Evolutionary conservation across 2,113 vertebrate species (phyloP).

Genomic region (Balaeniceps rex): DNA sequence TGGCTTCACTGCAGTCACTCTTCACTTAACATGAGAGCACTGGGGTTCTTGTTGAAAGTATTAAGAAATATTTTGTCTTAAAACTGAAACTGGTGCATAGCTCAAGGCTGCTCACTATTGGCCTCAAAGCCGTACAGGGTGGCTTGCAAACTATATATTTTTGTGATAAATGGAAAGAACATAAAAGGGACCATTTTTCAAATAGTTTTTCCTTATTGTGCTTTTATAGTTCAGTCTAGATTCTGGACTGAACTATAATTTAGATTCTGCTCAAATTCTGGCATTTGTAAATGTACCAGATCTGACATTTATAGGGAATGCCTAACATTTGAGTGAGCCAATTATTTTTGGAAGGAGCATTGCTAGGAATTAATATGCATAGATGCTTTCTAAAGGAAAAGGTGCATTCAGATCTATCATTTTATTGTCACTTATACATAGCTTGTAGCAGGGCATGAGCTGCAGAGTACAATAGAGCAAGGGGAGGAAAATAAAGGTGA

Average conservation of each 20-base stretch:
- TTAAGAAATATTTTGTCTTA: neutral
- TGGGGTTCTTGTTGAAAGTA: neutral
- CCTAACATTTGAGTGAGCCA: neutral
- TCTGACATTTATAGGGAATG: neutral
- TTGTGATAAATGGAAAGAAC: neutral
- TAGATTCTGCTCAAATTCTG: neutral
- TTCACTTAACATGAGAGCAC: neutral
- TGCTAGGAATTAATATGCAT: neutral
- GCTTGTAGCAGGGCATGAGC: neutral
- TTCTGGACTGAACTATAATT: neutral
- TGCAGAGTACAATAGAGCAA: neutral
- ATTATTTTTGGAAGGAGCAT: neutral
- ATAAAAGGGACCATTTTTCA: neutral
- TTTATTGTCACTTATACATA: neutral
- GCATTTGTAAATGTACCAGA: neutral
- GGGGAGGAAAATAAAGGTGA: neutral
- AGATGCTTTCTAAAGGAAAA: neutral
- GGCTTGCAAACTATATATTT: neutral
- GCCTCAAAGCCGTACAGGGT: neutral
- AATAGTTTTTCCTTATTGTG: neutral
- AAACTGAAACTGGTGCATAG: neutral
- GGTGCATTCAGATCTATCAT: neutral
- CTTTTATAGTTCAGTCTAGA: neutral
- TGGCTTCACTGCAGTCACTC: neutral
- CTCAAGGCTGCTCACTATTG: neutral